Conservation (phyloP, 2,113 vertebrate species). For the Spilogale gracilis region DNA sequence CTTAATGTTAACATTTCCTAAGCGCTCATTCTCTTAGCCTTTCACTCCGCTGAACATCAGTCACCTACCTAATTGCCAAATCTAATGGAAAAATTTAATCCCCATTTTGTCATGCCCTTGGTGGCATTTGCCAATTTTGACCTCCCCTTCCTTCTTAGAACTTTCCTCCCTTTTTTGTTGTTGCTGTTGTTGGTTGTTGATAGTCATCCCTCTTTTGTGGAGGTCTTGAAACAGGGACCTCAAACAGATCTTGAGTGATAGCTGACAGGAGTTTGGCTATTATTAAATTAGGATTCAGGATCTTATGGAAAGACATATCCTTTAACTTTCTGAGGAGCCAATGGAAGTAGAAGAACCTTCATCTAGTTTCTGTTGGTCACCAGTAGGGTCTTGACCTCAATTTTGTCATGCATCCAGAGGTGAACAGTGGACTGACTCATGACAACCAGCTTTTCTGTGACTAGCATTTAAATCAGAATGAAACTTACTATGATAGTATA, state of each 20-base stretch:
- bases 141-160: not conserved
- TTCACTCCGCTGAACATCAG: not conserved
- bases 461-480: conserved; percentile 2
- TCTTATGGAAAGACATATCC: not conserved
- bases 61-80: conserved; percentile 2
- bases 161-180: not conserved
- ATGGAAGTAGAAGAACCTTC: not conserved
- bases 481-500: not conserved
- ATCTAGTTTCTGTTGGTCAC: not conserved
- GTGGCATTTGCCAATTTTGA: not conserved
- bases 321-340: not conserved
- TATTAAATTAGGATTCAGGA: not conserved
- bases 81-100: conserved; percentile 50
- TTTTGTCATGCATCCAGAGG: not conserved
- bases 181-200: not conserved
- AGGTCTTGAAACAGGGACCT: not conserved
- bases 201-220: not conserved
- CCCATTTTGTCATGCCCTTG: not conserved
- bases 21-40: not conserved
- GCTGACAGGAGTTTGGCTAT: not conserved
- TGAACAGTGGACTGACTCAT: conserved; percentile 15
- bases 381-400: not conserved
- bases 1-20: not conserved
- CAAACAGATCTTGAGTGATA: not conserved
- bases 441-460: not conserved